Conservation (phyloP, 2,888 invertebrate species). For the Lepidocyrtoides sp. region DNA sequence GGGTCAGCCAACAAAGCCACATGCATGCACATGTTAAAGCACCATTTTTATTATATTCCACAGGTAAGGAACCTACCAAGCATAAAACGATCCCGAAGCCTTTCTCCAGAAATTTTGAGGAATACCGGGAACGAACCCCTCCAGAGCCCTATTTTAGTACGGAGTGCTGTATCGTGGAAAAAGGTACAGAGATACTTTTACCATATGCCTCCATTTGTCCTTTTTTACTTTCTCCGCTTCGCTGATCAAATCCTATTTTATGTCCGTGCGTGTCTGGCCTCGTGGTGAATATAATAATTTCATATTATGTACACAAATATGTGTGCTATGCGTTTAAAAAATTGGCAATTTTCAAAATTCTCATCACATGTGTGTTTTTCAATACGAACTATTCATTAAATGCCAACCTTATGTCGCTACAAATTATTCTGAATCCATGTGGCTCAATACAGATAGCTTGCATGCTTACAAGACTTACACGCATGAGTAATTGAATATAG, state of each 20-base stretch:
- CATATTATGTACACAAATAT: too few relatives aligned
- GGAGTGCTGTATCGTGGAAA: conserved; percentile 64
- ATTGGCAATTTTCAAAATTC: too few relatives aligned
- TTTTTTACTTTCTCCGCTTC: conserved; percentile 3
- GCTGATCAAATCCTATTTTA: conserved; percentile 5
- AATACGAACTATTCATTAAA: too few relatives aligned
- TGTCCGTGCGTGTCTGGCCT: not conserved
- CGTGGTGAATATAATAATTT: too few relatives aligned
- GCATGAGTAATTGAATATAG: too few relatives aligned
- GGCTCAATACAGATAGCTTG: too few relatives aligned
- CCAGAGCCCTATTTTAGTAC: conserved; percentile 77
- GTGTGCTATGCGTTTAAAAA: too few relatives aligned
- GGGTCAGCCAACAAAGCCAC: not conserved
- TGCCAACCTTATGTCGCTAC: too few relatives aligned
- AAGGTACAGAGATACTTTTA: conserved; percentile 46
- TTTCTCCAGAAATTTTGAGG: conserved; percentile 83
- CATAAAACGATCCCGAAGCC: conserved; percentile 81
- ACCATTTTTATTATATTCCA: not conserved
- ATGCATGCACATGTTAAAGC: not conserved
- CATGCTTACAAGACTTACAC: too few relatives aligned
- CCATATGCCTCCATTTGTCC: not conserved
- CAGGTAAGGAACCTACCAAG: conserved; percentile 64
- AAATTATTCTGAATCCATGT: too few relatives aligned
- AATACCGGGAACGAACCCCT: conserved; percentile 77
- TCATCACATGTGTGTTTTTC: too few relatives aligned